phyloP scores from a whole-genome alignment of 2,113 vertebrate genomes.

The Microcebus lehilahytsara region DNA sequence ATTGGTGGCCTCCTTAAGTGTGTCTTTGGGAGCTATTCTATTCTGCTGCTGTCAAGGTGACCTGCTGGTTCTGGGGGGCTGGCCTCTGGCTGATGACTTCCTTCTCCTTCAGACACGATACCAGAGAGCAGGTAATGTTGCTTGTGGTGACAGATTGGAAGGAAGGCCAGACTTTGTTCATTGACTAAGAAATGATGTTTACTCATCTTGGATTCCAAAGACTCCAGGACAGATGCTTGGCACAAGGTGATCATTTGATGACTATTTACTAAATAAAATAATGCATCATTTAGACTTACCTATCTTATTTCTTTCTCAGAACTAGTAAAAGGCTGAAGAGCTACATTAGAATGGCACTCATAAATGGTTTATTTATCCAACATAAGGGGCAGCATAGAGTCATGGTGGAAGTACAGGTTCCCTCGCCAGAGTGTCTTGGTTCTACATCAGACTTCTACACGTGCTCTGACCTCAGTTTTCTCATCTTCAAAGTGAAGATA shows the following conservation, averaged over 20 bases:
- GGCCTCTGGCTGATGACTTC: neutral
- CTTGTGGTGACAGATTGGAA: neutral
- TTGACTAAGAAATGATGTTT: neutral
- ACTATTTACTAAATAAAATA: neutral
- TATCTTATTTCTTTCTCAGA: conserved; percentile 2
- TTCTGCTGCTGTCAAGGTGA: neutral
- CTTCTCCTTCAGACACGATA: neutral
- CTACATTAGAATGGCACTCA: neutral
- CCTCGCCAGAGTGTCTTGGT: neutral
- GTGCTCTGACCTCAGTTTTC: neutral
- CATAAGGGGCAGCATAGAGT: neutral
- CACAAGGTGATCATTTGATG: neutral
- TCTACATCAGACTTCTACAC: neutral
- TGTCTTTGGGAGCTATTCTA: neutral
- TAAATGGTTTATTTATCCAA: neutral
- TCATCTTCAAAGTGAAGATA: neutral
- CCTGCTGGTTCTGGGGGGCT: neutral
- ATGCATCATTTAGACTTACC: neutral
- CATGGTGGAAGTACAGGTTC: neutral
- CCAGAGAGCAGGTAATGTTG: neutral
- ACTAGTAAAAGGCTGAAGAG: neutral
- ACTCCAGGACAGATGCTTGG: neutral
- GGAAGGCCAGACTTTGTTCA: neutral
- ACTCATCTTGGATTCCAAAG: neutral
- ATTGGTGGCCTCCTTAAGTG: neutral